These are phyloP conservation scores for Entelurus aequoreus DNA, from an alignment of 2,113 vertebrate species.

Conservation along the genomic window DNA sequence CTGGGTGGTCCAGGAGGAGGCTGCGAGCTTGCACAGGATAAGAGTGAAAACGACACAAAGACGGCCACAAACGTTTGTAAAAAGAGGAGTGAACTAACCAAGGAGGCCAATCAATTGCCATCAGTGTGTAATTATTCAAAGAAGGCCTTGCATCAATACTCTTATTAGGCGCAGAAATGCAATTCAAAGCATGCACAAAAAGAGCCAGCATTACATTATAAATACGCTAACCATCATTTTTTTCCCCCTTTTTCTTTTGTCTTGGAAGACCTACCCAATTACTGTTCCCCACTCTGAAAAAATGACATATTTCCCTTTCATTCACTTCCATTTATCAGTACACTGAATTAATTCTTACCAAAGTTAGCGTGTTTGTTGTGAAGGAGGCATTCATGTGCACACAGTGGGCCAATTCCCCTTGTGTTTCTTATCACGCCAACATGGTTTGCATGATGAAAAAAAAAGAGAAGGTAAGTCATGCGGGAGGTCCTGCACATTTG, in stretches of 20 bases:
- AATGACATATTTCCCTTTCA: constrained; percentile 6
- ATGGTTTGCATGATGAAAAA: constrained; percentile 66
- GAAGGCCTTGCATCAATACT: constrained; percentile 27
- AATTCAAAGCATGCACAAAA: constrained; percentile 13
- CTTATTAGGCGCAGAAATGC: constrained; percentile 21
- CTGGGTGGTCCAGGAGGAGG: constrained; percentile 70
- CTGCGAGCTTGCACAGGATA: constrained; percentile 36
- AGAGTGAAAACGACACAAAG: constrained; percentile 41
- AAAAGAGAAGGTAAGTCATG: constrained; percentile 66
- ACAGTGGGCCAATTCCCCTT: constrained; percentile 24
- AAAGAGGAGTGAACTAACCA: constrained; percentile 27
- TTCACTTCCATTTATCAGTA: constrained; percentile 44
- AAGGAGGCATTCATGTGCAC: constrained; percentile 27
- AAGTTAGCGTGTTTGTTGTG: constrained; percentile 43
- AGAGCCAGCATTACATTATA: background rate
- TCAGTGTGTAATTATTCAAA: constrained; percentile 58
- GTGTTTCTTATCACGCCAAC: constrained; percentile 58
- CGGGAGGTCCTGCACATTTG: constrained; percentile 66
- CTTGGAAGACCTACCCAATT: background rate
- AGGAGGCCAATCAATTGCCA: constrained; percentile 39
- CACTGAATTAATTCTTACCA: constrained; percentile 51
- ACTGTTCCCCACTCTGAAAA: background rate
- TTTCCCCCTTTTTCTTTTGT: background rate
- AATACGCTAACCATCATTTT: background rate
- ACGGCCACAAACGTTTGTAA: constrained; percentile 22